Percentiles rank a stretch among this genome's conserved stretches.
These are phyloP conservation scores for Sceloporus undulatus DNA, from an alignment of 2,113 vertebrate genomes.

Conservation along the genomic window DNA sequence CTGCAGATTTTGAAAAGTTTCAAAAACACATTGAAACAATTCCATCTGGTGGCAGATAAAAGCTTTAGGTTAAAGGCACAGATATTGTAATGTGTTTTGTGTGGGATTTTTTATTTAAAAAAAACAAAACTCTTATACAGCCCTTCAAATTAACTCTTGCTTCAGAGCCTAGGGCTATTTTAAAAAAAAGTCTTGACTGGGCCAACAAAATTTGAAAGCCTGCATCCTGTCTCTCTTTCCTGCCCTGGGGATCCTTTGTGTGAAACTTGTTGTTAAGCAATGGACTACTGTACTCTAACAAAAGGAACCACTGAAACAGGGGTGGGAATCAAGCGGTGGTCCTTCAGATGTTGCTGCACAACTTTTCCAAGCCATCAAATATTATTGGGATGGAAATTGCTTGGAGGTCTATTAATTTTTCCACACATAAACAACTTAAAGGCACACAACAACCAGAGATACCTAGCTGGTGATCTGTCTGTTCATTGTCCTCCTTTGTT, in stretches of 20 bases:
- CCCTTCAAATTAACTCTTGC: constrained; percentile 61
- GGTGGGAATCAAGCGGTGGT: too few relatives aligned
- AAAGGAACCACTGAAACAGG: constrained; percentile 64
- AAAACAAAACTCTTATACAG: constrained; percentile 61
- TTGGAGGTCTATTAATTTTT: constrained; percentile 63
- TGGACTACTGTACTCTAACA: constrained; percentile 59
- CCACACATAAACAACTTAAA: background rate
- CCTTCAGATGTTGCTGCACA: too few relatives aligned
- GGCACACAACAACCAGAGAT: constrained; percentile 19
- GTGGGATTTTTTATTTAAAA: background rate
- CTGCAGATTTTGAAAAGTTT: constrained; percentile 50
- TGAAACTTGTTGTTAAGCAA: constrained; percentile 69
- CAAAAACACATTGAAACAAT: constrained; percentile 28
- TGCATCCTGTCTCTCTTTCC: constrained; percentile 63
- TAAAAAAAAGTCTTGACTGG: constrained; percentile 51
- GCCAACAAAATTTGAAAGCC: constrained; percentile 59
- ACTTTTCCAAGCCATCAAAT: background rate
- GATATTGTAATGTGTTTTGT: constrained; percentile 55
- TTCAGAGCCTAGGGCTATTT: constrained; percentile 59
- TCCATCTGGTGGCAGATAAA: constrained; percentile 58
- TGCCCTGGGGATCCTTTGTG: constrained; percentile 61
- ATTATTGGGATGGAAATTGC: constrained; percentile 63
- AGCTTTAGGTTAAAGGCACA: constrained; percentile 63
- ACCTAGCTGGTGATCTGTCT: constrained; percentile 15
- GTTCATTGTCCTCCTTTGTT: constrained; percentile 44